A percentile compares a stretch with the other conserved stretches of the same genome.
Conservation (phyloP, 2,113 vertebrate genomes). For the Scartelaos histophorus region DNA sequence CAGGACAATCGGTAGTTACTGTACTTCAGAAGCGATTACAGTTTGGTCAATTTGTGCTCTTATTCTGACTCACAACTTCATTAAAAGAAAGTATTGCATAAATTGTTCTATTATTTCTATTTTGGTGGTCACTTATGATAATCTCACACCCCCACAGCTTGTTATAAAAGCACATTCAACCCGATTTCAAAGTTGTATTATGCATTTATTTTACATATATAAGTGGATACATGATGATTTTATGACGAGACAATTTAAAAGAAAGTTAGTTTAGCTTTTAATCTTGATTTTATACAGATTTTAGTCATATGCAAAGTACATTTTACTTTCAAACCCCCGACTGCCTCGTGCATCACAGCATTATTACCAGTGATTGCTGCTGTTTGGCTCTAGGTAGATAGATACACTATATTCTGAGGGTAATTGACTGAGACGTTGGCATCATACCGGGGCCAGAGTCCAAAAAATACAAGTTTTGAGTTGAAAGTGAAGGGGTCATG, state of each 20-base stretch:
- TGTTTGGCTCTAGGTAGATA: slow-evolving; percentile 5
- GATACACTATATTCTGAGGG: not conserved
- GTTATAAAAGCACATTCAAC: not conserved
- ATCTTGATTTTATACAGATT: not conserved
- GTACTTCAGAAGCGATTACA: not conserved
- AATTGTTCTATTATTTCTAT: too few species aligned
- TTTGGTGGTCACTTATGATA: too few species aligned
- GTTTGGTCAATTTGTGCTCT: not conserved
- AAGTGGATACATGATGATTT: not conserved
- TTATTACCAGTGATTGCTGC: slow-evolving; percentile 10
- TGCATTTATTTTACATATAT: not conserved
- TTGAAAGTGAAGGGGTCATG: slow-evolving; percentile 14
- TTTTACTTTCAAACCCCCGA: not conserved
- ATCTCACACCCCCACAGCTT: not conserved
- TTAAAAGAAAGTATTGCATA: not conserved
- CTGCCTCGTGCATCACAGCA: not conserved
- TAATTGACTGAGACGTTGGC: slow-evolving; percentile 2
- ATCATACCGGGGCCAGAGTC: slow-evolving; percentile 4
- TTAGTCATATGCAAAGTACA: not conserved
- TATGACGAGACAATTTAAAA: not conserved
- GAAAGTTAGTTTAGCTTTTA: not conserved
- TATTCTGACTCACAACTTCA: not conserved
- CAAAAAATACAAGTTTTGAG: slow-evolving; percentile 4
- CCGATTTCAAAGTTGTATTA: not conserved
- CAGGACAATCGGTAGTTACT: not conserved